phyloP scores from a whole-genome alignment of 1,140 invertebrate species.

The Phenacoccus solenopsis region DNA sequence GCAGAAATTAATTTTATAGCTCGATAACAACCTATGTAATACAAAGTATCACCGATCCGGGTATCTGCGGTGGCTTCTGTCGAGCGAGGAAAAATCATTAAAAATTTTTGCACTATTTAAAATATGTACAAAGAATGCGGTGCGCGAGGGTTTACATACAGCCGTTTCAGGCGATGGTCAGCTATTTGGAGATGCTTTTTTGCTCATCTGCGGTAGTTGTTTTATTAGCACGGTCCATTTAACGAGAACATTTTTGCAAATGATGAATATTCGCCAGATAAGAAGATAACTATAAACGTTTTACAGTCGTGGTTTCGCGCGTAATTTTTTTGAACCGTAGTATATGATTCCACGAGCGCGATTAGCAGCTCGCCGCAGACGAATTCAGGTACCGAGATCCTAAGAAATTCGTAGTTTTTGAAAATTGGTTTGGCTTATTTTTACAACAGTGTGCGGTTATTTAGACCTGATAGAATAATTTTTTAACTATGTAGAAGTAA shows the following conservation, averaged over 20 bases:
- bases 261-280: neutral
- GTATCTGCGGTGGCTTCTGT: neutral
- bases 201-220: neutral
- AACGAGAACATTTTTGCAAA: neutral
- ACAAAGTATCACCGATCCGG: neutral
- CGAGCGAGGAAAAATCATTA: neutral
- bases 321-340: too few species aligned
- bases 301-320: too few species aligned
- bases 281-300: neutral
- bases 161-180: neutral
- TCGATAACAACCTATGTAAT: neutral
- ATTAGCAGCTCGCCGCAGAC: too few species aligned
- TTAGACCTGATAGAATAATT: too few species aligned
- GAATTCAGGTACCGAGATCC: too few species aligned
- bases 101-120: neutral
- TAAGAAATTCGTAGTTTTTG: too few species aligned
- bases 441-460: too few species aligned
- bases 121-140: neutral
- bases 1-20: neutral
- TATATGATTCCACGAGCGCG: too few species aligned
- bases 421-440: too few species aligned
- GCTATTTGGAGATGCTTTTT: neutral
- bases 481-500: too few species aligned
- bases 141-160: too few species aligned
- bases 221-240: neutral